A percentile compares a stretch with the other conserved stretches of the same genome.
Evolutionary conservation across 2,113 vertebrate species (phyloP).

Genomic region (Brachypodius melanocephalos): DNA sequence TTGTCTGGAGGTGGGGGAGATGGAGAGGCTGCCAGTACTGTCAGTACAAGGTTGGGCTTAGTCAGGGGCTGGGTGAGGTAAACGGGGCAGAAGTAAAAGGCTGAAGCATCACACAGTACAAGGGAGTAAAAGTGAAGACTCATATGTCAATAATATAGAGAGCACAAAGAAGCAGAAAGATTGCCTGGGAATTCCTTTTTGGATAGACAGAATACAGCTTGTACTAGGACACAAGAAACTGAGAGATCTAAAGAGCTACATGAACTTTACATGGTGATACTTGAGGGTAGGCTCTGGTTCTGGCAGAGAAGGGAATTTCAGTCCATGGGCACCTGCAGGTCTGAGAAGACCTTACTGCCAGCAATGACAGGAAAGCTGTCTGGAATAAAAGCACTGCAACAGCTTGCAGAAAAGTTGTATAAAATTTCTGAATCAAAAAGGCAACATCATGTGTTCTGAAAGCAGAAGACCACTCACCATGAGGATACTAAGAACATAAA

Average conservation of each 20-base stretch:
- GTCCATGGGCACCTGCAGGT: background rate
- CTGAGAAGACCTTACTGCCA: background rate
- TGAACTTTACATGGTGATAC: background rate
- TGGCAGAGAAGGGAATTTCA: background rate
- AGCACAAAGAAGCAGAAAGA: background rate
- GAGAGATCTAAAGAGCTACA: background rate
- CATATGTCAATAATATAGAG: background rate
- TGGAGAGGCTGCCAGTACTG: background rate
- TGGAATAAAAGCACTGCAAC: background rate
- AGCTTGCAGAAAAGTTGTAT: background rate
- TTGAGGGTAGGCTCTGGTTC: background rate
- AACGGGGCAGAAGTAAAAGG: background rate
- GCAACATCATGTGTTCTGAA: background rate
- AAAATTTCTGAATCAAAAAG: background rate
- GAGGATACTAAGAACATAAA: background rate
- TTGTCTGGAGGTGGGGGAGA: background rate
- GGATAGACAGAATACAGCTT: background rate
- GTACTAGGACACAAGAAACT: background rate
- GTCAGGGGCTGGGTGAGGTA: background rate
- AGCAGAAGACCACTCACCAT: background rate
- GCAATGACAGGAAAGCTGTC: background rate
- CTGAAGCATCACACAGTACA: background rate
- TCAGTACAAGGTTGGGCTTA: background rate
- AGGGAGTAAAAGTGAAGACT: background rate
- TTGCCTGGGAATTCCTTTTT: background rate